These are phyloP conservation scores for Austrofundulus limnaeus DNA, from an alignment of 2,113 vertebrate species.

Conservation along the genomic window DNA sequence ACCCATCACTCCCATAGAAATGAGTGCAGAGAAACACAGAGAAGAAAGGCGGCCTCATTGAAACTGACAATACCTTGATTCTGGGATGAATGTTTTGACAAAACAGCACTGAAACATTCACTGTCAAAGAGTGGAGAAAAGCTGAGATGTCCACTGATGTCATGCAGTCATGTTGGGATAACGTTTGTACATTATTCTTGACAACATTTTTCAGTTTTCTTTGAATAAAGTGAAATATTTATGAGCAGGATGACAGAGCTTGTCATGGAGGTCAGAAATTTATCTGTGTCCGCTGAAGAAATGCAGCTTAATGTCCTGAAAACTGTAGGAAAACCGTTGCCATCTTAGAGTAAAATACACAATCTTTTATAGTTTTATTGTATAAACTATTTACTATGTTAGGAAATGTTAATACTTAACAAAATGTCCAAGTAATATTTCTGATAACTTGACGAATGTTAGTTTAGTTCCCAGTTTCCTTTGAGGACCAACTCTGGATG, in stretches of 20 bases:
- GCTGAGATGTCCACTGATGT: not conserved
- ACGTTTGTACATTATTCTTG: constrained; percentile 1
- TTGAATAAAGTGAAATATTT: constrained; percentile 14
- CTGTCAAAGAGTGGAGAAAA: constrained; percentile 17
- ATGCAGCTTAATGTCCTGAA: not conserved
- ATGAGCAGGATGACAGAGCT: constrained; percentile 5
- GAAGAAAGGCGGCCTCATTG: constrained; percentile 5
- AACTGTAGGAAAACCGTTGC: not conserved
- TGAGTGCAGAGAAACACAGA: constrained; percentile 32
- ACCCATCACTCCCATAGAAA: constrained; percentile 46
- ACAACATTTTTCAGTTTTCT: not conserved
- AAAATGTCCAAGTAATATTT: not conserved
- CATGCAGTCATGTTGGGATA: not conserved
- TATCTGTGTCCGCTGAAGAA: not conserved
- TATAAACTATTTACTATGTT: not conserved
- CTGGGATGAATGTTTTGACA: constrained; percentile 45
- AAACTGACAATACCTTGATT: constrained; percentile 19
- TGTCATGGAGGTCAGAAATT: constrained; percentile 10
- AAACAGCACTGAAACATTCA: constrained; percentile 34
- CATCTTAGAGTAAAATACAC: constrained; percentile 1
- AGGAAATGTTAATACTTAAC: too few relatives aligned
- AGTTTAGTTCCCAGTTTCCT: not conserved
- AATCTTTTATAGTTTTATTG: constrained; percentile 3
- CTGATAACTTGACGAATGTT: not conserved
- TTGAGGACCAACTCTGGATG: not conserved